A percentile compares a stretch with the other conserved stretches of the same genome.
Conservation (phyloP, 2,113 vertebrate genomes). For the Solenodon paradoxus region DNA sequence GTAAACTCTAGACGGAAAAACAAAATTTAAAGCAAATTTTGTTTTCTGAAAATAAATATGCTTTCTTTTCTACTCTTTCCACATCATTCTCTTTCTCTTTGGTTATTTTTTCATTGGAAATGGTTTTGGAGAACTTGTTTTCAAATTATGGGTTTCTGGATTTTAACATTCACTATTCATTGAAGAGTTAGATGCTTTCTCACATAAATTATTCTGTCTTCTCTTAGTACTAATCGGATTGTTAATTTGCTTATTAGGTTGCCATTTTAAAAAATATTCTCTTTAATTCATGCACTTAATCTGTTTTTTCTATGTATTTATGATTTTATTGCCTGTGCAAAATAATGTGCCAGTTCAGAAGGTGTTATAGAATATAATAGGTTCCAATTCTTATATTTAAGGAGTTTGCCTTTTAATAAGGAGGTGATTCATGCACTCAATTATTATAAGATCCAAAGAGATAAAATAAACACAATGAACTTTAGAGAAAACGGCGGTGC, state of each 20-base stretch:
- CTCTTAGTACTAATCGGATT: not conserved
- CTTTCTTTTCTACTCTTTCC: not conserved
- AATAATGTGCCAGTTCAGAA: not conserved
- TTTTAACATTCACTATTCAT: not conserved
- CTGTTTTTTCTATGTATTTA: not conserved
- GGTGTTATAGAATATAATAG: not conserved
- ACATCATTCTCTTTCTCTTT: not conserved
- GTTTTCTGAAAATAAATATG: not conserved
- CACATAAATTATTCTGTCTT: conserved; percentile 3
- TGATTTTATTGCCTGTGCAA: not conserved
- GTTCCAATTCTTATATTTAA: not conserved
- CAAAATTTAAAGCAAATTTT: not conserved
- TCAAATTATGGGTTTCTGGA: not conserved
- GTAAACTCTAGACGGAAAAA: not conserved
- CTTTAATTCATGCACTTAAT: not conserved
- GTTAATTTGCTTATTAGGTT: conserved; percentile 18
- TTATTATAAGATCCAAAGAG: not conserved
- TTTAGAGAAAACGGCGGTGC: not conserved
- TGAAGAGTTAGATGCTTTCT: conserved; percentile 35
- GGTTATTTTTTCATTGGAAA: not conserved
- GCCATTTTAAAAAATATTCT: too few relatives aligned
- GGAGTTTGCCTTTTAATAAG: not conserved
- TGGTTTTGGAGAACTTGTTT: not conserved
- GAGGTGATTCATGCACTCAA: not conserved
- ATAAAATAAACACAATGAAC: not conserved